Evolutionary conservation across 2,888 invertebrate species (phyloP).

Genomic region (Opisthograptis luteolata): DNA sequence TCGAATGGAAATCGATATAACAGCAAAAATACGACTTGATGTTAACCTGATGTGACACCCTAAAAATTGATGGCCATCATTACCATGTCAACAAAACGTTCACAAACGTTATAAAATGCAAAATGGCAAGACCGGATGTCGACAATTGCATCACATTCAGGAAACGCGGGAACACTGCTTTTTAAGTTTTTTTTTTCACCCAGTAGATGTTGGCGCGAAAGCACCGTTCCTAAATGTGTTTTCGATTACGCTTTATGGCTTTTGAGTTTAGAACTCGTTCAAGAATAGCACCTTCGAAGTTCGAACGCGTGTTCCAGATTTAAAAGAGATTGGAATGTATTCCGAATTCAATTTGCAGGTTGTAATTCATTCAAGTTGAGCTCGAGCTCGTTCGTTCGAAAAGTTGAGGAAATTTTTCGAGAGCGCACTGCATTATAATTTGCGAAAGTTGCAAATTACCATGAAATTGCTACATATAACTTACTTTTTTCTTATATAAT

Average conservation of each 20-base stretch:
- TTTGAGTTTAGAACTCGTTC: slow-evolving; percentile 64
- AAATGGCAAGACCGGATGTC: slow-evolving; percentile 72
- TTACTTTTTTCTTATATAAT: not conserved
- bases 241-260: slow-evolving; percentile 78
- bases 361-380: slow-evolving; percentile 20
- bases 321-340: slow-evolving; percentile 36
- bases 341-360: slow-evolving; percentile 44
- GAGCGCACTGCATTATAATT: not conserved
- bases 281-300: slow-evolving; percentile 54
- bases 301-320: slow-evolving; percentile 34
- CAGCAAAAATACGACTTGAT: slow-evolving; percentile 12
- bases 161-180: slow-evolving; percentile 8
- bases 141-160: slow-evolving; percentile 66
- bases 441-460: slow-evolving; percentile 1
- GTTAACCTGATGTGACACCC: slow-evolving; percentile 40
- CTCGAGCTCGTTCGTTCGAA: slow-evolving; percentile 7
- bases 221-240: slow-evolving; percentile 68
- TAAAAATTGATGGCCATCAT: slow-evolving; percentile 69
- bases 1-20: slow-evolving; percentile 22
- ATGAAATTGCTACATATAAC: not conserved
- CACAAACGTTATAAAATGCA: slow-evolving; percentile 70
- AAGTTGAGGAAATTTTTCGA: slow-evolving; percentile 8
- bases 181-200: slow-evolving; percentile 10
- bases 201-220: slow-evolving; percentile 18
- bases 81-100: slow-evolving; percentile 64